Evolutionary conservation across 1,140 invertebrate genomes (phyloP).

Genomic region (Calosoma granatense): DNA sequence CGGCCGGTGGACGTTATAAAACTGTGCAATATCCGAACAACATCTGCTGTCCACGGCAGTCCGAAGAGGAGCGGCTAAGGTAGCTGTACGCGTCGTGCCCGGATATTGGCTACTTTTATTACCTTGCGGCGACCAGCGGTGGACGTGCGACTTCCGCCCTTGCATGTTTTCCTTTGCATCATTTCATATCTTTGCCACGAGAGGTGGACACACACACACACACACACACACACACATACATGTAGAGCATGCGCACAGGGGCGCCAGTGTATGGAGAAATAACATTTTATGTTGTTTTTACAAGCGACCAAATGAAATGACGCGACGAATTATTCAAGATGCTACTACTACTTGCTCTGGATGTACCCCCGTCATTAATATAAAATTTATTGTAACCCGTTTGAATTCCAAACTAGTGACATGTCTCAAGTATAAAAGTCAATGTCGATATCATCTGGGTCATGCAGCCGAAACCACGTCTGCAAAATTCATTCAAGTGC

Average conservation of each 20-base stretch:
- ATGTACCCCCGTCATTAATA: no score
- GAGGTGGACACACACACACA: background rate
- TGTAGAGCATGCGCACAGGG: no score
- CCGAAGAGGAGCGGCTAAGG: background rate
- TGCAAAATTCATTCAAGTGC: no score
- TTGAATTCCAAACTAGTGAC: no score
- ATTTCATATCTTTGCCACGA: slow-evolving; percentile 9
- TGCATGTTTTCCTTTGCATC: slow-evolving; percentile 10
- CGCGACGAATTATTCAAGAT: background rate
- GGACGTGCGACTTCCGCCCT: background rate
- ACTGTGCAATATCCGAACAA: slow-evolving; percentile 8
- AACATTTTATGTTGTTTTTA: background rate
- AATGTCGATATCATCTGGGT: background rate
- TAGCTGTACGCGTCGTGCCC: no score
- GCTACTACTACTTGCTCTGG: background rate
- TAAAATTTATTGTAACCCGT: no score
- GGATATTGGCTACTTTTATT: slow-evolving; percentile 12
- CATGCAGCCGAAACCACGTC: background rate
- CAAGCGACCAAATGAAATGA: background rate
- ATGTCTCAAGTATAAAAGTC: background rate
- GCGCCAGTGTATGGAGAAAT: background rate
- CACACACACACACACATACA: background rate
- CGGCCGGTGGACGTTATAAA: slow-evolving; percentile 2
- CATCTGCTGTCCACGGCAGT: slow-evolving; percentile 3
- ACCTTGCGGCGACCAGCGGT: background rate